Percentiles rank a stretch among this genome's conserved stretches.
Conservation (phyloP, 1,140 invertebrate genomes). For the Stegodyphus dumicola region DNA sequence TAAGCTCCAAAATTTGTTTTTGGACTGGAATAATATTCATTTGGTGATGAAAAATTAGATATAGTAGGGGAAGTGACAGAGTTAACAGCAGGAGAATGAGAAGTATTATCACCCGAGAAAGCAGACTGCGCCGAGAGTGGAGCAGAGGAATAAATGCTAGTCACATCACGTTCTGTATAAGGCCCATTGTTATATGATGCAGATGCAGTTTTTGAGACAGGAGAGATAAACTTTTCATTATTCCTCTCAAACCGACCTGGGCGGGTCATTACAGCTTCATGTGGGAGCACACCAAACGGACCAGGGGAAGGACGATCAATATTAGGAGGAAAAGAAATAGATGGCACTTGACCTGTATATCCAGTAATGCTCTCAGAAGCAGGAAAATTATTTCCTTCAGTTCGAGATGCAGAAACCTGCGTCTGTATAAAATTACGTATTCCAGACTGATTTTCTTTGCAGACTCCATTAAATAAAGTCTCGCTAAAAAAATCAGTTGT, state of each 20-base stretch:
- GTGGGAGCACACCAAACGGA: slow-evolving; percentile 61
- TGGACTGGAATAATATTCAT: slow-evolving; percentile 45
- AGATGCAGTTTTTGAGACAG: slow-evolving; percentile 7
- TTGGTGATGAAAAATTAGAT: slow-evolving; percentile 33
- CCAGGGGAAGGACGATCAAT: slow-evolving; percentile 11
- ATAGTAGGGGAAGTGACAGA: slow-evolving; percentile 24
- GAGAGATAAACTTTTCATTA: slow-evolving; percentile 6
- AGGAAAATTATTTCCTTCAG: slow-evolving; percentile 15
- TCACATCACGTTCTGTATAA: slow-evolving; percentile 19
- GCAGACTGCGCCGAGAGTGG: slow-evolving; percentile 37
- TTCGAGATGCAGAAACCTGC: slow-evolving; percentile 1
- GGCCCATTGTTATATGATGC: slow-evolving; percentile 35
- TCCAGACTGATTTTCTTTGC: slow-evolving; percentile 33
- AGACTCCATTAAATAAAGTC: slow-evolving; percentile 1
- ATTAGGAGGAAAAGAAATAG: slow-evolving; percentile 18
- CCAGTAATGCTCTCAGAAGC: not conserved
- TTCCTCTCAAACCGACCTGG: slow-evolving; percentile 17
- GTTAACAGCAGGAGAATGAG: slow-evolving; percentile 28
- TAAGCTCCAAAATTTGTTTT: slow-evolving; percentile 49
- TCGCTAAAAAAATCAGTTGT: slow-evolving; percentile 1
- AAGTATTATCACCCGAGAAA: slow-evolving; percentile 48
- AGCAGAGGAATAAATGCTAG: slow-evolving; percentile 30
- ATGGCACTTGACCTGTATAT: slow-evolving; percentile 10
- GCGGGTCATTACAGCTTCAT: slow-evolving; percentile 54
- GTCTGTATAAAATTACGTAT: not conserved